Evolutionary conservation across 2,888 invertebrate species (phyloP).

Genomic region (Heliconius ismenius): DNA sequence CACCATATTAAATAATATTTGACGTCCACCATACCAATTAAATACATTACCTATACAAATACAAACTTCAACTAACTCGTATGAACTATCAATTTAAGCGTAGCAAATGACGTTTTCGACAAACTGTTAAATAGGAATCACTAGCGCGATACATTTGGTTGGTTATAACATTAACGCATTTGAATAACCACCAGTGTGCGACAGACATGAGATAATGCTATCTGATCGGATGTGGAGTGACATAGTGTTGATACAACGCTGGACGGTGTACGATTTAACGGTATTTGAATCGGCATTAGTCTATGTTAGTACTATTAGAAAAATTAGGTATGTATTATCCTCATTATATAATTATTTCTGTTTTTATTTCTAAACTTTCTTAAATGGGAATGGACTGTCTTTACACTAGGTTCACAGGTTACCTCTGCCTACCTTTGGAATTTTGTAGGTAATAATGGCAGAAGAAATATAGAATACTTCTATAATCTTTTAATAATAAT

Average conservation of each 20-base stretch:
- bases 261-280: not conserved
- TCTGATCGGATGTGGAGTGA: constrained; percentile 17
- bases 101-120: constrained; percentile 3
- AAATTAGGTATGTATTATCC: not conserved
- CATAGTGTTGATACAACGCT: constrained; percentile 24
- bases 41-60: not conserved
- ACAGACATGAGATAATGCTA: constrained; percentile 21
- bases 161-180: constrained; percentile 28
- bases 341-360: not conserved
- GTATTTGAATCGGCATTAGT: constrained; percentile 1
- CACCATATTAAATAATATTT: not conserved
- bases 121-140: constrained; percentile 22
- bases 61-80: not conserved
- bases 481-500: too few species aligned
- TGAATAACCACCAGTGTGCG: constrained; percentile 16
- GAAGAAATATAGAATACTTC: too few species aligned
- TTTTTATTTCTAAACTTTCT: too few species aligned
- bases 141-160: constrained; percentile 20
- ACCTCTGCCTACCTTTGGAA: too few species aligned
- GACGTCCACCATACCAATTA: not conserved
- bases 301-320: not conserved
- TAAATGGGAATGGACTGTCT: too few species aligned
- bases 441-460: too few species aligned
- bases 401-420: too few species aligned
- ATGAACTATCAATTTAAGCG: not conserved